A percentile compares a stretch with the other conserved stretches of the same genome.
Conservation (phyloP, 2,113 vertebrate genomes). For the Gambusia holbrooki region DNA sequence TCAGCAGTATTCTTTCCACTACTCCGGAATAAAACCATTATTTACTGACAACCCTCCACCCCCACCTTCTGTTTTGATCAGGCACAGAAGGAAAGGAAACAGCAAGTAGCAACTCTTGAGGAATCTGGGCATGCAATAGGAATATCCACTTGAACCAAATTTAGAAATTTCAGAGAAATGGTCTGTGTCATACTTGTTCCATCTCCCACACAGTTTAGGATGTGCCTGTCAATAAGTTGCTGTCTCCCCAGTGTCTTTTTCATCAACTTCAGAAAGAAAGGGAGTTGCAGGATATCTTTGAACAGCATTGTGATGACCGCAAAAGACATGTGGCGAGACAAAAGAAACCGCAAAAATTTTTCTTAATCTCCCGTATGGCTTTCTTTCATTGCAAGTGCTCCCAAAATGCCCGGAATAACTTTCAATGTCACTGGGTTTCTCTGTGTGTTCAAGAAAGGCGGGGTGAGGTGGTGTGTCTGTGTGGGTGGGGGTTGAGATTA, state of each 20-base stretch:
- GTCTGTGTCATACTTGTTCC: slow-evolving; percentile 32
- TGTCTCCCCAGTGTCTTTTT: slow-evolving; percentile 51
- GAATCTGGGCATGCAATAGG: slow-evolving; percentile 33
- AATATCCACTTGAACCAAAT: slow-evolving; percentile 48
- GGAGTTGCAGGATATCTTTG: slow-evolving; percentile 52
- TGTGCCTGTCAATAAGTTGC: slow-evolving; percentile 39
- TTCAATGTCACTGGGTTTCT: slow-evolving; percentile 66
- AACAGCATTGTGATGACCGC: slow-evolving; percentile 36
- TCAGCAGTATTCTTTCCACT: slow-evolving; percentile 12
- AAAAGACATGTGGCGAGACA: slow-evolving; percentile 44
- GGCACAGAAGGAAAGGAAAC: slow-evolving; percentile 38
- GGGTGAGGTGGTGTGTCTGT: slow-evolving; percentile 11
- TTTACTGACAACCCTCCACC: slow-evolving; percentile 25
- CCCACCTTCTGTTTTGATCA: slow-evolving; percentile 28
- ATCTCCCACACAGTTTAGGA: slow-evolving; percentile 45
- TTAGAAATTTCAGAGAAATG: slow-evolving; percentile 40
- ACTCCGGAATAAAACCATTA: slow-evolving; percentile 28
- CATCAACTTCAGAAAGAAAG: slow-evolving; percentile 44
- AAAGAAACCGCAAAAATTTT: not conserved
- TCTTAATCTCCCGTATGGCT: slow-evolving; percentile 37
- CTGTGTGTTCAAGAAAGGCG: slow-evolving; percentile 33
- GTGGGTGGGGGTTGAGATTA: slow-evolving; percentile 63
- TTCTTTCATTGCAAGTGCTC: slow-evolving; percentile 31
- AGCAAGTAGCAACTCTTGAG: slow-evolving; percentile 3
- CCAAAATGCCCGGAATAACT: slow-evolving; percentile 38